Evolutionary conservation across 1,140 invertebrate genomes (phyloP).

Genomic region (Telenomus remus): DNA sequence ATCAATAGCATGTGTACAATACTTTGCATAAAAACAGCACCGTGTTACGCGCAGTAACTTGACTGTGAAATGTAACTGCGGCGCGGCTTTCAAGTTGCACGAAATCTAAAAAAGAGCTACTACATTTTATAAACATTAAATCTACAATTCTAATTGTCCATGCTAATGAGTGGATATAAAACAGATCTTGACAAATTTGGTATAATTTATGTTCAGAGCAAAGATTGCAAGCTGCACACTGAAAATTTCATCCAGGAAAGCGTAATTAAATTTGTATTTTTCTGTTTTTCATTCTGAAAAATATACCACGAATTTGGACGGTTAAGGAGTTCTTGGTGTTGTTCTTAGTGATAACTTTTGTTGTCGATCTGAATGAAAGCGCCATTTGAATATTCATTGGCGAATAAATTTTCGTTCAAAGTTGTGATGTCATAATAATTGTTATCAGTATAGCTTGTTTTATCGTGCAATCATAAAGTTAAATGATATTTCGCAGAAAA

Average conservation of each 20-base stretch:
- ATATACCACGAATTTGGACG: neutral
- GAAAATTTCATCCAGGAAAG: neutral
- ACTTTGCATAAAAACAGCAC: slow-evolving; percentile 36
- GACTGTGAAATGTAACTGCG: slow-evolving; percentile 20
- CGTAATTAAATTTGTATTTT: neutral
- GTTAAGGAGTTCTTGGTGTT: neutral
- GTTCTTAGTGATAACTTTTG: slow-evolving; percentile 9
- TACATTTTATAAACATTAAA: slow-evolving; percentile 42
- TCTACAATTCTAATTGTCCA: slow-evolving; percentile 38
- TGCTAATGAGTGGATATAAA: slow-evolving; percentile 29
- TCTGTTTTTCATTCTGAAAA: neutral
- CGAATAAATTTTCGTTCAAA: neutral
- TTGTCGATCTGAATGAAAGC: neutral
- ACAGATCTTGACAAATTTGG: slow-evolving; percentile 19
- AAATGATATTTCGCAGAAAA: slow-evolving; percentile 5
- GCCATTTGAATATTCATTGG: slow-evolving; percentile 2
- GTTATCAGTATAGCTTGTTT: neutral
- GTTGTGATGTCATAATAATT: neutral
- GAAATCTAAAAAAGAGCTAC: neutral
- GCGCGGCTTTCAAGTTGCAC: slow-evolving; percentile 17
- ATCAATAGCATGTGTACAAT: slow-evolving; percentile 39
- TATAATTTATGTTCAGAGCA: slow-evolving; percentile 16
- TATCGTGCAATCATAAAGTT: slow-evolving; percentile 12
- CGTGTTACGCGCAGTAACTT: slow-evolving; percentile 1
- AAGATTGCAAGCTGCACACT: neutral